Conservation (phyloP, 2,113 vertebrate species). For the Cynocephalus volans region DNA sequence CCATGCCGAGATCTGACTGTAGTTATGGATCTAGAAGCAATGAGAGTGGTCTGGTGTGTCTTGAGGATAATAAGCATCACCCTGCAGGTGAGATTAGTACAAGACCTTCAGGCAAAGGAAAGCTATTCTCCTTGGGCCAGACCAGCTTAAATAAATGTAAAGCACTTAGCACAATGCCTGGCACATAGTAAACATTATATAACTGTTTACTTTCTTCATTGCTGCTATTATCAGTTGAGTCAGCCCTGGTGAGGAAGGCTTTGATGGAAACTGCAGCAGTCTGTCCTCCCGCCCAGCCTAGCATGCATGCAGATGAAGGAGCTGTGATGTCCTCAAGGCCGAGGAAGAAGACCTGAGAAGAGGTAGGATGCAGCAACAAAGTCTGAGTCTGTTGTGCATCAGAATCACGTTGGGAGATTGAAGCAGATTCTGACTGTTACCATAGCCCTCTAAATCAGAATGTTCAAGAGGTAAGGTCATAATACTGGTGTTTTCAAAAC, state of each 20-base stretch:
- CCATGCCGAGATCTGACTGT: neutral
- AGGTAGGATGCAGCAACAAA: neutral
- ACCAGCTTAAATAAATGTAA: neutral
- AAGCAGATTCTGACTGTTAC: neutral
- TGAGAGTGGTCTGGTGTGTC: neutral
- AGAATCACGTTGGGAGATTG: neutral
- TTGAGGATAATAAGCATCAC: neutral
- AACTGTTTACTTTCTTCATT: neutral
- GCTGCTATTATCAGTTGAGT: neutral
- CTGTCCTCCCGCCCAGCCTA: neutral
- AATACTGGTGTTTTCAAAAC: neutral
- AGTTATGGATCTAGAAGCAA: neutral
- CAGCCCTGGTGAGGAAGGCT: too few species aligned
- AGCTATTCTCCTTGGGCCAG: neutral
- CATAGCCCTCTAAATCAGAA: neutral
- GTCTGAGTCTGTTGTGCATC: too few species aligned
- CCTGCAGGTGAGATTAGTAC: neutral
- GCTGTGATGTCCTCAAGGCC: neutral
- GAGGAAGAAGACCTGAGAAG: neutral
- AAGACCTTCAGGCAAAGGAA: neutral
- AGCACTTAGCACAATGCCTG: neutral
- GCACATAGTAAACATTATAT: neutral
- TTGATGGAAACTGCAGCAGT: neutral
- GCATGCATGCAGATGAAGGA: neutral
- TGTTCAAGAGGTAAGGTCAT: neutral